phyloP scores from a whole-genome alignment of 2,797 vertebrate species.

The Tapera naevia region DNA sequence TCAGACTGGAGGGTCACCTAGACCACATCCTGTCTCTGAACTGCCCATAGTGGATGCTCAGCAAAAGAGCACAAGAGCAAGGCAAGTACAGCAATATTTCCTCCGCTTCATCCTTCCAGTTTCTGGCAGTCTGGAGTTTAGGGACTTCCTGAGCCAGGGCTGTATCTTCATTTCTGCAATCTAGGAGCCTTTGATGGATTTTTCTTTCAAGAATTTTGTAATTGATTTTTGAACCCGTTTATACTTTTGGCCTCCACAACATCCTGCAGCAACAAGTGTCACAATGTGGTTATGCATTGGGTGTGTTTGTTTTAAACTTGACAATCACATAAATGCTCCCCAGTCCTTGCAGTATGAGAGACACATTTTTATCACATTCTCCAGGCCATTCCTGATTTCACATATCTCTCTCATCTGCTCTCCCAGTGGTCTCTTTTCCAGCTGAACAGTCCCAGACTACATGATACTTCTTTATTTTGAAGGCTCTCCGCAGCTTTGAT shows the following conservation, averaged over 20 bases:
- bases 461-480: slow-evolving; percentile 2
- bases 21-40: slow-evolving; percentile 47
- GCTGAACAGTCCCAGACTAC: not conserved
- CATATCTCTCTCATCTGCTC: not conserved
- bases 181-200: slow-evolving; percentile 15
- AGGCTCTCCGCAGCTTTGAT: not conserved
- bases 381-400: not conserved
- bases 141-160: slow-evolving; percentile 38
- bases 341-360: not conserved
- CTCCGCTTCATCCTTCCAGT: slow-evolving; percentile 17
- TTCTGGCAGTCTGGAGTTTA: not conserved
- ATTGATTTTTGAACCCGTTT: not conserved
- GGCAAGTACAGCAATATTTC: not conserved
- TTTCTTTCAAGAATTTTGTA: slow-evolving; percentile 25
- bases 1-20: slow-evolving; percentile 28
- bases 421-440: slow-evolving; percentile 10
- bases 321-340: not conserved
- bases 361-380: not conserved
- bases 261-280: not conserved
- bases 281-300: not conserved
- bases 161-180: slow-evolving; percentile 1
- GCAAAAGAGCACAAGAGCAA: not conserved
- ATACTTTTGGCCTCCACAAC: not conserved
- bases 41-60: not conserved
- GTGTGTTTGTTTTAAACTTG: slow-evolving; percentile 20